Evolutionary conservation across 2,797 vertebrate species (phyloP).

Genomic region (Clarias pachynema): DNA sequence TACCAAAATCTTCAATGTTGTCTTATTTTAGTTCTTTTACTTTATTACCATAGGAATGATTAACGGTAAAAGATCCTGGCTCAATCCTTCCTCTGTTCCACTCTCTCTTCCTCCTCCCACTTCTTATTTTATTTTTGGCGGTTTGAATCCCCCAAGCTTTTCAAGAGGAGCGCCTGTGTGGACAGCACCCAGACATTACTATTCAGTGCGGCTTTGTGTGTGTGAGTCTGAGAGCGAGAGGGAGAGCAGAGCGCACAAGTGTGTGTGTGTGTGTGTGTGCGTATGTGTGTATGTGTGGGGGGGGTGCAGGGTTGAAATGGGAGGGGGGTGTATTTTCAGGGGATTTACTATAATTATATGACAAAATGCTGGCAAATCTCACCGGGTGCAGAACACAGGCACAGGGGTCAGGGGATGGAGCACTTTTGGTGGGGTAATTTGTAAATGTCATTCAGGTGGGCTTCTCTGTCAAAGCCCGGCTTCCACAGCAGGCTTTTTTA

Average conservation of each 20-base stretch:
- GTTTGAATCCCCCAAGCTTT: slow-evolving; percentile 75
- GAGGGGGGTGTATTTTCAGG: slow-evolving; percentile 87
- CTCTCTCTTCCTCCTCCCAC: slow-evolving; percentile 35
- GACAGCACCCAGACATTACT: slow-evolving; percentile 80
- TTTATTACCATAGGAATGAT: slow-evolving; percentile 7
- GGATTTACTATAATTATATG: slow-evolving; percentile 99
- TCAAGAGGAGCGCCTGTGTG: slow-evolving; percentile 61
- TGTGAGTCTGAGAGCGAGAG: slow-evolving; percentile 62
- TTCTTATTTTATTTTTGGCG: slow-evolving; percentile 56
- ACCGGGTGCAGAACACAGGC: slow-evolving; percentile 92
- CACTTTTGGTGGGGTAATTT: slow-evolving; percentile 97
- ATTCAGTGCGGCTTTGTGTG: slow-evolving; percentile 85
- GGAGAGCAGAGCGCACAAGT: slow-evolving; percentile 2
- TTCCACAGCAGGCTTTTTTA: slow-evolving; percentile 73
- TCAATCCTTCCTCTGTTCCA: not conserved
- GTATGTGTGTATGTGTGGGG: slow-evolving; percentile 19
- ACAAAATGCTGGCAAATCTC: slow-evolving; percentile 98
- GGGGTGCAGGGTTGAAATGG: slow-evolving; percentile 11
- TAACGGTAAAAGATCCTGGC: slow-evolving; percentile 5
- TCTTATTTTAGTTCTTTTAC: not conserved
- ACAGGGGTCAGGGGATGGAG: slow-evolving; percentile 94
- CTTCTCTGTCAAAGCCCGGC: slow-evolving; percentile 80
- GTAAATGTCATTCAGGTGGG: slow-evolving; percentile 97
- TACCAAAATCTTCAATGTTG: not conserved
- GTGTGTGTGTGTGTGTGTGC: slow-evolving; percentile 62